Conservation (phyloP, 2,888 invertebrate species). For the Pyrochroa serraticornis region DNA sequence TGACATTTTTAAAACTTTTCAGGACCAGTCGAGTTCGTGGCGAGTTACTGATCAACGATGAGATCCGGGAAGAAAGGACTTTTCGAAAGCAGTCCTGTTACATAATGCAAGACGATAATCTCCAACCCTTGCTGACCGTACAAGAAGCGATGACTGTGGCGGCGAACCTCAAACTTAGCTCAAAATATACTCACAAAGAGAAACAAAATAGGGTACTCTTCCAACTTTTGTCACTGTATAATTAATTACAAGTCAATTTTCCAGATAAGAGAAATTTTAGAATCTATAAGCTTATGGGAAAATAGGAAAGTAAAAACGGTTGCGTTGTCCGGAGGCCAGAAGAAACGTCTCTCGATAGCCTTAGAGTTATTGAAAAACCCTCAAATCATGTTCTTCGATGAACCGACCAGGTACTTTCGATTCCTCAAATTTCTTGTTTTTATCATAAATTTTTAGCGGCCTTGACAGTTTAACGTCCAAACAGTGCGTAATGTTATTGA, state of each 20-base stretch:
- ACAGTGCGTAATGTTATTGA: constrained; percentile 80
- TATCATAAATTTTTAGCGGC: constrained; percentile 64
- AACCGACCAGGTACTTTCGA: constrained; percentile 70
- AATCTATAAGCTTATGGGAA: constrained; percentile 74
- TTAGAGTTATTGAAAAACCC: constrained; percentile 91
- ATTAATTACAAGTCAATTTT: constrained; percentile 41
- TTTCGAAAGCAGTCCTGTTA: constrained; percentile 82
- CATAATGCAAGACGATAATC: constrained; percentile 86
- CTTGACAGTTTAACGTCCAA: constrained; percentile 82
- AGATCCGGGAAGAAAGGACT: constrained; percentile 67
- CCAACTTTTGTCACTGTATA: background rate
- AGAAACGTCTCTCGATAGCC: constrained; percentile 88
- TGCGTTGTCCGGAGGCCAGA: constrained; percentile 86
- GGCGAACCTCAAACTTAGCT: constrained; percentile 83
- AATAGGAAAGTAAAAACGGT: constrained; percentile 71
- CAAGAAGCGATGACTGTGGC: constrained; percentile 86
- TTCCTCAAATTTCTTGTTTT: background rate
- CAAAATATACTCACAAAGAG: constrained; percentile 64
- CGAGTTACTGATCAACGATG: constrained; percentile 74
- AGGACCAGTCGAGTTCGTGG: constrained; percentile 66
- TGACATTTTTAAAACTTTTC: too few relatives aligned
- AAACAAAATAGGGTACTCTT: constrained; percentile 70
- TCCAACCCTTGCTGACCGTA: constrained; percentile 84
- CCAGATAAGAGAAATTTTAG: constrained; percentile 80
- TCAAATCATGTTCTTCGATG: constrained; percentile 91